Evolutionary conservation across 1,140 invertebrate genomes (phyloP), one percentile per base, ranked within the genome.

Genomic region (Agrypnia vestita): DNA sequence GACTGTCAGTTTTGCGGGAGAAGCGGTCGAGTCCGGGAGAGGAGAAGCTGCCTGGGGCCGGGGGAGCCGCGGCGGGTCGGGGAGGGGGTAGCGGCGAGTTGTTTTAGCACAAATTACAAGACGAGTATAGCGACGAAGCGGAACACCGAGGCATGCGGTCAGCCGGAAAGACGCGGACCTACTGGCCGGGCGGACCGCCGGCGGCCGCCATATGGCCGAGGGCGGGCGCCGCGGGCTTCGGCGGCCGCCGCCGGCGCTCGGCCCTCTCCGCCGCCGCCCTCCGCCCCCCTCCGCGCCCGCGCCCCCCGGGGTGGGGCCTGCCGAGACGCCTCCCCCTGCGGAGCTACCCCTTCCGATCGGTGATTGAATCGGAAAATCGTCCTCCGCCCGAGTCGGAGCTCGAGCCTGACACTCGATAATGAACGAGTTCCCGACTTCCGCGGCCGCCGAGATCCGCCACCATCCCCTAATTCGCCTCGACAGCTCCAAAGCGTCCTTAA

Each of bases 91-190:
- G 79, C 62, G 73, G 71, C 78, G 56, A 73, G 43, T 64, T 74
- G 79, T 62, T 47, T 61, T 76, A 80, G 79, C 74, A 74, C 74
- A 67, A 79, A 67, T 82, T 80, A 80, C 78, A 78, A 80, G 78
- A 82, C 78, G 78, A 82, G 78, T 76, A 86, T 87, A 87, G 88
- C 88, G 86, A 87, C 88, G 87, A 89, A 90, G 89, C 89, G 86
- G 88, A 84, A 89, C 88, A 88, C 88, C 88, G 87, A 90, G 89
- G 88, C 88, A 89, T 89, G 89, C 89, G 89, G 89, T 89, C 89
- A 89, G 88, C 89, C 88, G 88, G 89, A 88, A 88, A 88, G 88
- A 89, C 88, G 87, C 87, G 88, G 89, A 90, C 89, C 89, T 90
- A 90, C 89, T 90, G 89, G 86, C 86, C 85, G 85, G 86, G 86